Evolutionary conservation across 2,888 invertebrate genomes (phyloP).

Genomic region (Helicoverpa assulta): DNA sequence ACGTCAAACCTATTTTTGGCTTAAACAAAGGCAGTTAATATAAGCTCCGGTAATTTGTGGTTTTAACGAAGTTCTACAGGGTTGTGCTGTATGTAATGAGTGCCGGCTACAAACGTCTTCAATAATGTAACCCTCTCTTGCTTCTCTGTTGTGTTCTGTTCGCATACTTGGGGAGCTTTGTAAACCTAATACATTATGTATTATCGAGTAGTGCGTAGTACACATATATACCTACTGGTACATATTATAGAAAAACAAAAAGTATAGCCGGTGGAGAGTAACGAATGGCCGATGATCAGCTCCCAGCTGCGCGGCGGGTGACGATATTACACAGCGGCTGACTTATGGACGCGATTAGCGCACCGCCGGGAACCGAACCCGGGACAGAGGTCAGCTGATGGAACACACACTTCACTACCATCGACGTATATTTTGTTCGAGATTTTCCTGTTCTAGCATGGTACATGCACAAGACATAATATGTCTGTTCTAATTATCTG

Average conservation of each 20-base stretch:
- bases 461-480: too few species aligned
- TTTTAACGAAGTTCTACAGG: slow-evolving; percentile 20
- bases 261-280: background rate
- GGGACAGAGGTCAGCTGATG: slow-evolving; percentile 3
- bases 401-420: background rate
- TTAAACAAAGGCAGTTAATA: slow-evolving; percentile 47
- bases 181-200: too few species aligned
- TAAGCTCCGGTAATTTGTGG: slow-evolving; percentile 47
- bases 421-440: background rate
- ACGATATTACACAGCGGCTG: slow-evolving; percentile 31
- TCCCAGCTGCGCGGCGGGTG: slow-evolving; percentile 39
- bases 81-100: slow-evolving; percentile 1
- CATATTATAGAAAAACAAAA: slow-evolving; percentile 1
- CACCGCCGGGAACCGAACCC: background rate
- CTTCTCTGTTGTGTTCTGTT: too few species aligned
- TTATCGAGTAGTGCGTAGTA: too few species aligned
- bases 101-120: background rate
- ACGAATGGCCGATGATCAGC: slow-evolving; percentile 32
- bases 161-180: too few species aligned
- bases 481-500: too few species aligned
- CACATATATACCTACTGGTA: background rate
- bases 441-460: too few species aligned
- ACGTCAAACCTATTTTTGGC: slow-evolving; percentile 50
- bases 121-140: too few species aligned
- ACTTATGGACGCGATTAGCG: slow-evolving; percentile 38